Conservation (phyloP, 1,140 invertebrate genomes). For the Pteromalus puparum region DNA sequence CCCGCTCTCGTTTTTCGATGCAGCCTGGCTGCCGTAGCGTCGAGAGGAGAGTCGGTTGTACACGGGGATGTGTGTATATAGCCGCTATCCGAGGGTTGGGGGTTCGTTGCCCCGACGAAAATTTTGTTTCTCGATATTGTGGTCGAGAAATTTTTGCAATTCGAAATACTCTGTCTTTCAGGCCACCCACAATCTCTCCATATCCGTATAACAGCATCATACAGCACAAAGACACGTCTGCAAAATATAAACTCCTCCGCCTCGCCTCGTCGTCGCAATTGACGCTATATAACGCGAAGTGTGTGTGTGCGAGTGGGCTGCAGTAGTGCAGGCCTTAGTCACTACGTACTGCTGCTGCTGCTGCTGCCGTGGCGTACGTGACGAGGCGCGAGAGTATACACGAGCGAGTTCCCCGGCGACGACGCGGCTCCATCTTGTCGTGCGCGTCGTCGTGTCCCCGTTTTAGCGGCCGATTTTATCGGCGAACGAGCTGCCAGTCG, state of each 20-base stretch:
- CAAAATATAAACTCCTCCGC: too few species aligned
- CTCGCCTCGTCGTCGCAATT: too few species aligned
- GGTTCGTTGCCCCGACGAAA: too few species aligned
- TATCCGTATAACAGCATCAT: too few species aligned
- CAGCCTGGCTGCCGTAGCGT: not conserved
- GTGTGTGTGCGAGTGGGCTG: not conserved
- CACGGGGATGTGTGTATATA: not conserved
- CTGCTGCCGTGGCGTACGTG: not conserved
- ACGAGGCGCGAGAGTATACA: not conserved
- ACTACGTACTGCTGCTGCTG: not conserved
- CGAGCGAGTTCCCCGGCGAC: constrained; percentile 10
- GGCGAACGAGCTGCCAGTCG: not conserved
- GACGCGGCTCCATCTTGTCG: constrained; percentile 24
- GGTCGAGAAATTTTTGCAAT: too few species aligned
- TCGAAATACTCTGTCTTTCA: too few species aligned
- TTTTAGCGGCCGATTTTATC: not conserved
- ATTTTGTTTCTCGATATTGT: too few species aligned
- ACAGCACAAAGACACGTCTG: too few species aligned
- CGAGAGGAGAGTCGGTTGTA: not conserved
- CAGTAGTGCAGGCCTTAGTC: constrained; percentile 8
- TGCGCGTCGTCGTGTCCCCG: not conserved
- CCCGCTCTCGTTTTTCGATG: not conserved
- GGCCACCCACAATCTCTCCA: too few species aligned
- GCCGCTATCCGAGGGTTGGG: too few species aligned
- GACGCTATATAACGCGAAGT: too few species aligned